Evolutionary conservation across 2,888 invertebrate species (phyloP).

Genomic region (Thysanoteuthis rhombus): DNA sequence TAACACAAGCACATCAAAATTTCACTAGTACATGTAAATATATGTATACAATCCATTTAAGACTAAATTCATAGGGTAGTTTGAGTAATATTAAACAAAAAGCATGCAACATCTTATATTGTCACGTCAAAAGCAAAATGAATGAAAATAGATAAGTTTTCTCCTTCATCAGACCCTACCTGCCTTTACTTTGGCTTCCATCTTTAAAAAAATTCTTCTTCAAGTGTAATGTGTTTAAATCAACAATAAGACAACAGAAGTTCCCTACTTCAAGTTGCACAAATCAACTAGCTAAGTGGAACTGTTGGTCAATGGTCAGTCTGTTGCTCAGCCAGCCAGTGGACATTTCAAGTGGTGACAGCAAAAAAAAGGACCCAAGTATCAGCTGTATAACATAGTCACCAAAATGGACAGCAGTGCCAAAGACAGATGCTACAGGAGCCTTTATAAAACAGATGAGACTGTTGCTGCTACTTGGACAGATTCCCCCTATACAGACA

Average conservation of each 20-base stretch:
- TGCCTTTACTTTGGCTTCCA: background rate
- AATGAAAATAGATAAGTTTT: background rate
- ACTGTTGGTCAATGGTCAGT: background rate
- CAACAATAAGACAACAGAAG: slow-evolving; percentile 1
- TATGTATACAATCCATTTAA: background rate
- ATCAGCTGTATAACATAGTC: background rate
- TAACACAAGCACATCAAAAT: too few relatives aligned
- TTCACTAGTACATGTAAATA: background rate
- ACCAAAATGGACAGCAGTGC: background rate
- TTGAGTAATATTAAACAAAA: background rate
- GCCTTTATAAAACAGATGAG: background rate
- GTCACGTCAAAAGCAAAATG: background rate
- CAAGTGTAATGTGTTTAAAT: background rate
- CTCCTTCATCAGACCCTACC: background rate
- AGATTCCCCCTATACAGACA: background rate
- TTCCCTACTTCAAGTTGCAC: background rate
- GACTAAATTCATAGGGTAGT: background rate
- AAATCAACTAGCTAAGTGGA: background rate
- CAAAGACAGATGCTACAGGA: slow-evolving; percentile 12
- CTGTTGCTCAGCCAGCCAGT: slow-evolving; percentile 12
- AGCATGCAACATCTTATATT: background rate
- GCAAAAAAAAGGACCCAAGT: background rate
- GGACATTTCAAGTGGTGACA: slow-evolving; percentile 12
- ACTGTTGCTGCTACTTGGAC: background rate
- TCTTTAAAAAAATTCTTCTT: background rate